Evolutionary conservation across 2,113 vertebrate species (phyloP), one percentile per base, ranked within the genome.

Genomic region (Chauna torquata): DNA sequence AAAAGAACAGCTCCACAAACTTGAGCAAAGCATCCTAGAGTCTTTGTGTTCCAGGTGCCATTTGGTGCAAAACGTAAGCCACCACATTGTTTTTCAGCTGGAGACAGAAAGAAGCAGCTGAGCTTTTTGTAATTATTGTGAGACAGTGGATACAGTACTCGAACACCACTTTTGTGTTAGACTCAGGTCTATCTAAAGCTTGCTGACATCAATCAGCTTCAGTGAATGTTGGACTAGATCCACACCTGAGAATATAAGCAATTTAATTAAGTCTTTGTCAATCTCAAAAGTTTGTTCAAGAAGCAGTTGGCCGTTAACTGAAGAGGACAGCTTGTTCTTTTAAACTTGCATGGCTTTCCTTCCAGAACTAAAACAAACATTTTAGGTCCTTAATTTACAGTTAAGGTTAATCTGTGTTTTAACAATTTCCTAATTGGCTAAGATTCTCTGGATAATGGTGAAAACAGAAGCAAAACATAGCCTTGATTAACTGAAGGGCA

Each of bases 341-440:
- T 68, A 86, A 88, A 85, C 58, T 91, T 66, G 18, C 38, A 74
- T 81, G 36, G n/a, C 25, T 90, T 61, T 66, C 71, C 70, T 85
- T 91, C 20, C 30, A 91, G 62, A 34, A 90, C 24, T 27, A 86
- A 10, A 88, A 70, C 42, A 95, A 90, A 75, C 64, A 82, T 68
- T 88, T 88, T 74, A 88, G 36, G 50, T 74, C 59, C 71, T 81
- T 90, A 93, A 96, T 83, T 27, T 81, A 74, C 55, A 78, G 64
- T 78, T 90, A 88, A 88, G 25, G 97, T 97, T 98, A 98, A 97
- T 94, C 91, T 91, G 68, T 86, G 76, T 84, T 97, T 90, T 95
- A 98, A 97, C 76, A 89, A 92, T 96, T 78, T 96, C 81, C 84
- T 96, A 86, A 96, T 96, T 59, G 91, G 78, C 83, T 58, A 94